A percentile compares a stretch with the other conserved stretches of the same genome.
These are phyloP conservation scores for Zophobas morio DNA, from an alignment of 1,140 invertebrate species.

Conservation along the genomic window DNA sequence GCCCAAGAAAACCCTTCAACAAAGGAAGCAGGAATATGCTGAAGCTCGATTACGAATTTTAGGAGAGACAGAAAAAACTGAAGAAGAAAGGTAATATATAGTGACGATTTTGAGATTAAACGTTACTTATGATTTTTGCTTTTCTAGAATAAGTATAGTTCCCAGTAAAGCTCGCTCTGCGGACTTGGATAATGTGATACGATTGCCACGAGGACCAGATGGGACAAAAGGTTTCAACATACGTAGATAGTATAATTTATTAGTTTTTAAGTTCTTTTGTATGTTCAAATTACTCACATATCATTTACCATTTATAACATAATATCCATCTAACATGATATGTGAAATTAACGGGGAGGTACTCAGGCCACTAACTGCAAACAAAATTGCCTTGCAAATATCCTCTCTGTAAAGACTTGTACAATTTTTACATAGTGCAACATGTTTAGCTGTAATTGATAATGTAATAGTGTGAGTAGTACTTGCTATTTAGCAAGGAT, in stretches of 20 bases:
- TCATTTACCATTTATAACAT: slow-evolving; percentile 36
- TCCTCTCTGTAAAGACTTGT: not conserved
- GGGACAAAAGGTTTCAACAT: slow-evolving; percentile 73
- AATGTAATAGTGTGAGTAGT: not conserved
- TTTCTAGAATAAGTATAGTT: slow-evolving; percentile 62
- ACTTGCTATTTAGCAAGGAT: not conserved
- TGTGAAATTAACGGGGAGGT: not conserved
- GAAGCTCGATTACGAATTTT: slow-evolving; percentile 87
- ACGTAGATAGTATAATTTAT: slow-evolving; percentile 70
- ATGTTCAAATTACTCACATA: slow-evolving; percentile 46
- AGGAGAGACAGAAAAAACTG: slow-evolving; percentile 85
- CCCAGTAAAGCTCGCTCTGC: slow-evolving; percentile 57
- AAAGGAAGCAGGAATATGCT: slow-evolving; percentile 90
- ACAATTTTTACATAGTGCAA: slow-evolving; percentile 20
- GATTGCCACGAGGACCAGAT: slow-evolving; percentile 73
- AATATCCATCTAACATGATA: slow-evolving; percentile 19
- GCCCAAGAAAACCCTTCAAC: slow-evolving; percentile 88
- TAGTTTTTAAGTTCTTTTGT: slow-evolving; percentile 28
- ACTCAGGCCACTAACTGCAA: not conserved
- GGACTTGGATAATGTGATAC: slow-evolving; percentile 66
- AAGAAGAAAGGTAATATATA: slow-evolving; percentile 72
- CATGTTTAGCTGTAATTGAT: not conserved
- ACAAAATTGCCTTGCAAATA: slow-evolving; percentile 31
- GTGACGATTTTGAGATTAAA: slow-evolving; percentile 7
- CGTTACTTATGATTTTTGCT: slow-evolving; percentile 26